Evolutionary conservation across 2,797 vertebrate species (phyloP).

Genomic region (Enoplosus armatus): DNA sequence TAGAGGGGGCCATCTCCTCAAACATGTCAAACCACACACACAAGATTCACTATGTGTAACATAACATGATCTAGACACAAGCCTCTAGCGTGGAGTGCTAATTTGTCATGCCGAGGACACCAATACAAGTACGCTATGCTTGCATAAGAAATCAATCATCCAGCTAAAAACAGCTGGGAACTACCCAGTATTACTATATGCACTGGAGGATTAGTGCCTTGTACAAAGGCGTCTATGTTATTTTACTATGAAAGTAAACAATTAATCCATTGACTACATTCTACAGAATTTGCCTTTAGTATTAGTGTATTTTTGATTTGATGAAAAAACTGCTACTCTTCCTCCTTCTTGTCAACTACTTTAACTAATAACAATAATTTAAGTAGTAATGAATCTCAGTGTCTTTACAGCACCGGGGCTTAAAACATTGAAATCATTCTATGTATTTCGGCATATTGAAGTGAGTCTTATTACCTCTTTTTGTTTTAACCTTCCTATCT

Average conservation of each 20-base stretch:
- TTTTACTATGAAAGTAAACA: slow-evolving; percentile 1
- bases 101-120: slow-evolving; percentile 9
- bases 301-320: background rate
- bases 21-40: slow-evolving; percentile 41
- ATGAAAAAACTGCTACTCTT: background rate
- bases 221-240: background rate
- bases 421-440: background rate
- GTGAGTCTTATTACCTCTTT: slow-evolving; percentile 48
- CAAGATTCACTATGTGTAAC: slow-evolving; percentile 9
- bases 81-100: slow-evolving; percentile 17
- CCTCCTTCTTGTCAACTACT: background rate
- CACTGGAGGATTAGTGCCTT: background rate
- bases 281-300: background rate
- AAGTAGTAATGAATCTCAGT: background rate
- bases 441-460: background rate
- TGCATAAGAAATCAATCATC: slow-evolving; percentile 17
- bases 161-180: background rate
- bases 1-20: slow-evolving; percentile 34
- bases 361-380: background rate
- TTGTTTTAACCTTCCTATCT: slow-evolving; percentile 8
- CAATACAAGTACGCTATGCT: slow-evolving; percentile 9
- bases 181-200: background rate
- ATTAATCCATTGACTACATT: background rate
- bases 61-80: slow-evolving; percentile 34
- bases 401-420: background rate